phyloP scores from a whole-genome alignment of 2,888 invertebrate species.

The Thereva nobilitata region DNA sequence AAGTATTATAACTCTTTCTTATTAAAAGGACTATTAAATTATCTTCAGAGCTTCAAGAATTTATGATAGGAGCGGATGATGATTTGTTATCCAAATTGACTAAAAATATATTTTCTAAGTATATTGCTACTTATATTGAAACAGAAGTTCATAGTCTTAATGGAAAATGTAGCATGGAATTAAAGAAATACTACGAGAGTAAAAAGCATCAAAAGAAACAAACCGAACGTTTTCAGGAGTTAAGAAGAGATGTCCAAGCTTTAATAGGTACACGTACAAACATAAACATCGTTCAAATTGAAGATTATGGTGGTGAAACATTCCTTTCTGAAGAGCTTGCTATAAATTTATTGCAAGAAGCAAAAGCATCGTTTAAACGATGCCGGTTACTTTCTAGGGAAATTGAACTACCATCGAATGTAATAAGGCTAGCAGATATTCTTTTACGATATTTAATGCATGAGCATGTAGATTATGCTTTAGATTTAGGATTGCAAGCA shows the following conservation, averaged over 20 bases:
- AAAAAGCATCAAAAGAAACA: constrained; percentile 95
- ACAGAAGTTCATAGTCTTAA: constrained; percentile 78
- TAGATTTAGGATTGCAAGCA: constrained; percentile 88
- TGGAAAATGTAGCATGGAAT: constrained; percentile 72
- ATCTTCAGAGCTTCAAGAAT: constrained; percentile 71
- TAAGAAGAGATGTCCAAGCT: constrained; percentile 90
- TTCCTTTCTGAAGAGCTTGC: constrained; percentile 94
- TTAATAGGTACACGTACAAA: constrained; percentile 89
- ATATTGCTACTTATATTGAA: constrained; percentile 77
- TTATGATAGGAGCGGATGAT: constrained; percentile 79
- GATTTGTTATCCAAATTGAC: constrained; percentile 77
- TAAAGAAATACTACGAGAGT: constrained; percentile 86
- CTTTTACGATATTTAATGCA: constrained; percentile 80
- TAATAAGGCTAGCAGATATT: constrained; percentile 80
- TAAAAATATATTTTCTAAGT: constrained; percentile 78
- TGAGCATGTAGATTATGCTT: constrained; percentile 95
- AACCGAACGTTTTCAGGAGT: constrained; percentile 88
- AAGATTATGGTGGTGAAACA: constrained; percentile 96
- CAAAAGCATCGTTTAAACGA: constrained; percentile 85
- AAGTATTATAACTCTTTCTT: constrained; percentile 7
- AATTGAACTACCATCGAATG: constrained; percentile 76
- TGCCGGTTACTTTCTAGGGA: constrained; percentile 82
- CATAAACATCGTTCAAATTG: constrained; percentile 91
- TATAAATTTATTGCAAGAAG: constrained; percentile 86
- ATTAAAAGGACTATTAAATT: constrained; percentile 71